A percentile compares a stretch with the other conserved stretches of the same genome.
Evolutionary conservation across 2,888 invertebrate genomes (phyloP).

Genomic region (Belgica antarctica): DNA sequence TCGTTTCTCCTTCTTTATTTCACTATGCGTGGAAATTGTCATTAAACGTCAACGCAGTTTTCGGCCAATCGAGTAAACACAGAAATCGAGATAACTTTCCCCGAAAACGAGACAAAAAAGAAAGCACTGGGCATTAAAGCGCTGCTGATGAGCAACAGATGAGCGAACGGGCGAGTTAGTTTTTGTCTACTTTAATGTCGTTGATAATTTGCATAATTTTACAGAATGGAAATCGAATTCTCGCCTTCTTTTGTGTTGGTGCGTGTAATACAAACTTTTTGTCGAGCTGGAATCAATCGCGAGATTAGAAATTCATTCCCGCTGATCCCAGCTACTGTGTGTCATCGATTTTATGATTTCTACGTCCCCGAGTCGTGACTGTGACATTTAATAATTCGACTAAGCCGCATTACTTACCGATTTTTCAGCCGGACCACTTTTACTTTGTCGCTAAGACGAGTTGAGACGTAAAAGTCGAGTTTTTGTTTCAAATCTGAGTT

Average conservation of each 20-base stretch:
- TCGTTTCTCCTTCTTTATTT: neutral
- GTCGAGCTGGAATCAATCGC: too few relatives aligned
- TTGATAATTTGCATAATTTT: neutral
- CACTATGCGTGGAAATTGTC: neutral
- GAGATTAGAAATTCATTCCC: neutral
- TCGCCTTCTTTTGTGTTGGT: too few relatives aligned
- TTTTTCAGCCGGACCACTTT: constrained; percentile 71
- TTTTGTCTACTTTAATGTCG: neutral
- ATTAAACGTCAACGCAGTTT: neutral
- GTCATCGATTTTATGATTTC: neutral
- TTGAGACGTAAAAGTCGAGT: constrained; percentile 75
- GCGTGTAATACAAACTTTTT: too few relatives aligned
- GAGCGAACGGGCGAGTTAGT: too few relatives aligned
- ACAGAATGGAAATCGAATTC: neutral
- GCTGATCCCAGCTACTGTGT: neutral
- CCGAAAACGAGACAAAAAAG: neutral
- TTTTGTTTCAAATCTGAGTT: constrained; percentile 70
- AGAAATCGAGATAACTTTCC: neutral
- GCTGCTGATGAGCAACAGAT: neutral
- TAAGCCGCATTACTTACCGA: constrained; percentile 55
- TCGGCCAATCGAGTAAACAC: neutral
- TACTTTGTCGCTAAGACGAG: constrained; percentile 68
- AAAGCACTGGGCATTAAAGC: neutral
- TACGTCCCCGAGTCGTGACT: too few relatives aligned
- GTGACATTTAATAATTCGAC: neutral